A percentile compares a stretch with the other conserved stretches of the same genome.
These are phyloP conservation scores for Macrotus californicus DNA, from an alignment of 2,113 vertebrate species.

Conservation along the genomic window DNA sequence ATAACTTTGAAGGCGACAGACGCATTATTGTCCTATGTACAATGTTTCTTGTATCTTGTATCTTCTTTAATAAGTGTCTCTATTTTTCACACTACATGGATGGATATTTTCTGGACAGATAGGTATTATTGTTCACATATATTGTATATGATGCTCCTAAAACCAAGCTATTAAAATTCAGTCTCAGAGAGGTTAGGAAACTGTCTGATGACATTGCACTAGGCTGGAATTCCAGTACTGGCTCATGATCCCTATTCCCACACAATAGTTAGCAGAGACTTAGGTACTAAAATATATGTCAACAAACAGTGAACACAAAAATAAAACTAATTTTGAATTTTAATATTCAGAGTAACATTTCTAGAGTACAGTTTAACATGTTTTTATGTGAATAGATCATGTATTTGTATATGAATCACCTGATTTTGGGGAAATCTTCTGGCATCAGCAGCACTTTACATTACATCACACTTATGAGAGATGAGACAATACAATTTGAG, in stretches of 20 bases:
- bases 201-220: not conserved
- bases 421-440: not conserved
- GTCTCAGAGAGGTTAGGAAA: not conserved
- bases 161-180: not conserved
- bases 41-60: too few species aligned
- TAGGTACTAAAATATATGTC: not conserved
- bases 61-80: too few species aligned
- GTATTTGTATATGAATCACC: not conserved
- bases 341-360: not conserved
- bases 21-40: too few species aligned
- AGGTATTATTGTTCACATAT: not conserved
- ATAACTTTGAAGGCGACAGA: too few species aligned
- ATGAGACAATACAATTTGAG: not conserved
- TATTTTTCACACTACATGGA: too few species aligned
- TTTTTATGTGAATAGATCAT: not conserved
- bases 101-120: too few species aligned
- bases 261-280: not conserved
- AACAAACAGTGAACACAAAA: not conserved
- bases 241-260: rapidly evolving
- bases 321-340: not conserved
- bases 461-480: not conserved
- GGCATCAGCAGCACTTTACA: not conserved
- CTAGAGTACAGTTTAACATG: not conserved
- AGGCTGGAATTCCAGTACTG: not conserved
- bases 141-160: not conserved